Evolutionary conservation across 2,888 invertebrate genomes (phyloP), one percentile per base, ranked within the genome.

Genomic region (Ditula angustiorana): DNA sequence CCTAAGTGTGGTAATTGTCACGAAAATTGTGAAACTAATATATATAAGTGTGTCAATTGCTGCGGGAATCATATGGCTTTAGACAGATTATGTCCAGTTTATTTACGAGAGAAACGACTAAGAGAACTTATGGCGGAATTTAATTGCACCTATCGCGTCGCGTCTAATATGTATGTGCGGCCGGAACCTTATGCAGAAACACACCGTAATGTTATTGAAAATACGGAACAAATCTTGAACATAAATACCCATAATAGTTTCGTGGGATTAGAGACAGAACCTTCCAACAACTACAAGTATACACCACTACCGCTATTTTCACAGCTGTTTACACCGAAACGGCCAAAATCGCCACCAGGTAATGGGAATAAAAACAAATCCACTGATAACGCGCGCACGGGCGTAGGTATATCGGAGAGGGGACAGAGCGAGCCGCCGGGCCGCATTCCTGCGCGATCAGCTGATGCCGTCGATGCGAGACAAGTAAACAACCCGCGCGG

Each of bases 31-130:
- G 64, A 69, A 24, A 67, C 56, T 1, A 52, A 10, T n/a, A 33
- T 7, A 7, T 72, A 35, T 21, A 55, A 37, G 13, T 72, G 74
- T 30, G 49, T 68, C 4, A 74, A 74, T 26, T 74, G 72, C 47
- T 47, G 46, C 2, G 71, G 72, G 1, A 26, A 41, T 10, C 71
- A 73, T 37, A 71, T 72, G 69, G 61, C 72, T 0, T 52, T 73
- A 11, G 50, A 61, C 8, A 74, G 66, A 59, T 11, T 41, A 1
- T 72, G 72, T 35, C 71, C 71, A 2, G 13, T 63, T 8, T 74
- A 60, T 33, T 28, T 67, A 24, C 71, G 71, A 37, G 68, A 72
- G 44, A 68, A 62, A 30, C 35, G 24, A 28, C 8, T 71, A 0
- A 56, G 68, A 35, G 64, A 69, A 8, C 30, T 70, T 1, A 71